Evolutionary conservation across 1,140 invertebrate species (phyloP).

Genomic region (Riptortus pedestris): DNA sequence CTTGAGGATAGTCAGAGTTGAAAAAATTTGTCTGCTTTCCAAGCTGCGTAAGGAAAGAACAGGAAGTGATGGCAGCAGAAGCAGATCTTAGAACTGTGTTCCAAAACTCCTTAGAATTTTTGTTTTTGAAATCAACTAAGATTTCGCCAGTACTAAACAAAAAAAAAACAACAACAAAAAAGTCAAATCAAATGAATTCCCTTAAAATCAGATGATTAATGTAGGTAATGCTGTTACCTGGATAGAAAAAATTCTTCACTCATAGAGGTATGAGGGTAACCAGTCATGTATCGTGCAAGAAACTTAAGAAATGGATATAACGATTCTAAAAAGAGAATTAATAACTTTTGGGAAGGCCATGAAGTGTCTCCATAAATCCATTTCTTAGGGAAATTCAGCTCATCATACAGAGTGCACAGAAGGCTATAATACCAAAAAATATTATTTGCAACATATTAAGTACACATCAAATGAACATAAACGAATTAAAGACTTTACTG

Average conservation of each 20-base stretch:
- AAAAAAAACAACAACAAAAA: not conserved
- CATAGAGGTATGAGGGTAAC: not conserved
- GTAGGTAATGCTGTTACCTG: too few relatives aligned
- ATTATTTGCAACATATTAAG: too few relatives aligned
- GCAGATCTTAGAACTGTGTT: not conserved
- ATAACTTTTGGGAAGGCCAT: not conserved
- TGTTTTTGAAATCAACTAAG: not conserved
- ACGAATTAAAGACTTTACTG: too few relatives aligned
- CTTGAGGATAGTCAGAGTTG: not conserved
- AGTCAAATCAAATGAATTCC: not conserved
- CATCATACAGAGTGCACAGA: not conserved
- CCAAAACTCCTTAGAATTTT: not conserved
- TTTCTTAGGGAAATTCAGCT: not conserved
- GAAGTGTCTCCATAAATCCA: not conserved
- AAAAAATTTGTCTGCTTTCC: not conserved
- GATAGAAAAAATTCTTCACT: not conserved
- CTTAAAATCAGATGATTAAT: too few relatives aligned
- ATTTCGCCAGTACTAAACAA: not conserved
- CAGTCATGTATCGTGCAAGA: not conserved
- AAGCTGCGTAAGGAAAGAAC: not conserved
- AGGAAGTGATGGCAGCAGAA: not conserved
- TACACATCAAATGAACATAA: too few relatives aligned
- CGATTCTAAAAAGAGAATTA: slow-evolving; percentile 2
- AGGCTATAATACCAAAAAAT: slow-evolving; percentile 8
- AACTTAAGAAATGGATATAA: not conserved